Percentiles rank a stretch among this genome's conserved stretches.
These are phyloP conservation scores for Okapia johnstoni DNA, from an alignment of 2,113 vertebrate species.

Conservation along the genomic window DNA sequence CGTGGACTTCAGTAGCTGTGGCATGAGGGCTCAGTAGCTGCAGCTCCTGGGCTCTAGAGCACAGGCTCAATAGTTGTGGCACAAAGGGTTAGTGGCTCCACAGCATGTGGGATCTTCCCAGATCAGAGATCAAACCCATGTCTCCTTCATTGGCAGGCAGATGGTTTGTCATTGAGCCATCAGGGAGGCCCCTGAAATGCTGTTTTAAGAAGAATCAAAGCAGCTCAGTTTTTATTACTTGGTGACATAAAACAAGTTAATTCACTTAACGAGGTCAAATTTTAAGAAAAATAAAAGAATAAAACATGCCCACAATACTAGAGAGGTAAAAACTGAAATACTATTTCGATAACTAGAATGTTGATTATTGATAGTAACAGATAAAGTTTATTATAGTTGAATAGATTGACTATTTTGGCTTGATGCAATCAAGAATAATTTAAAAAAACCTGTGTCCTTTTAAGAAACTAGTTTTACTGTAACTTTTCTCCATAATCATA, in stretches of 20 bases:
- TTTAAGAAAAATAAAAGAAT: conserved; percentile 33
- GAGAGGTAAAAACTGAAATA: not conserved
- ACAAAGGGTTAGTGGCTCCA: not conserved
- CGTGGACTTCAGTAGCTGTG: not conserved
- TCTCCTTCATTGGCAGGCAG: not conserved
- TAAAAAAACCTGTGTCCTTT: not conserved
- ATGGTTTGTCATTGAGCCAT: not conserved
- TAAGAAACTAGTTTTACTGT: not conserved
- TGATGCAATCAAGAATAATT: not conserved
- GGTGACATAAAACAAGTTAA: not conserved
- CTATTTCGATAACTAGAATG: not conserved
- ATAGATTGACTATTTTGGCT: not conserved
- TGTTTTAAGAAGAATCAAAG: not conserved
- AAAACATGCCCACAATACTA: not conserved
- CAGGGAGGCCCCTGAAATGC: not conserved
- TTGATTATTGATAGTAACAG: not conserved
- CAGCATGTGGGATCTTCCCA: not conserved
- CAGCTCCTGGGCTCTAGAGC: not conserved
- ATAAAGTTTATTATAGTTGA: not conserved
- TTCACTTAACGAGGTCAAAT: not conserved
- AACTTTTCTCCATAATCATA: not conserved
- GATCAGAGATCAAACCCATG: not conserved
- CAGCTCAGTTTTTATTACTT: not conserved
- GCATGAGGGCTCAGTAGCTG: not conserved
- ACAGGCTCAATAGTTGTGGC: not conserved